phyloP scores from a whole-genome alignment of 1,140 invertebrate genomes.

The Drosophila aff. region DNA sequence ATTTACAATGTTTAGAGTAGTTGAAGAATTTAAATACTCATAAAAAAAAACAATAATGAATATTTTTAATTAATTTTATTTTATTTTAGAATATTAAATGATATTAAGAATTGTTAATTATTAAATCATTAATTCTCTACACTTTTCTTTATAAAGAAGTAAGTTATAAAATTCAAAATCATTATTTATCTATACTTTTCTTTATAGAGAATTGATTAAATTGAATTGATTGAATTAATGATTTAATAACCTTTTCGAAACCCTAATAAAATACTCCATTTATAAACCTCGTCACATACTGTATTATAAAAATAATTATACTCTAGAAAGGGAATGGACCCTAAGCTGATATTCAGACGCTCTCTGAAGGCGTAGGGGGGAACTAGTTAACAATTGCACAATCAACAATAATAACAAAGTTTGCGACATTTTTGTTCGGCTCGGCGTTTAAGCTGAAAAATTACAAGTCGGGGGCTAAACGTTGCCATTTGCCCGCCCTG shows the following conservation, averaged over 20 bases:
- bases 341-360: conserved; percentile 10
- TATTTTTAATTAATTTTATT: too few relatives aligned
- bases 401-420: conserved; percentile 48
- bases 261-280: not conserved
- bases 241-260: not conserved
- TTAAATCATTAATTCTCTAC: too few relatives aligned
- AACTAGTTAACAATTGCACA: conserved; percentile 70
- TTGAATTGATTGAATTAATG: too few relatives aligned
- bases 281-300: not conserved
- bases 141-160: too few relatives aligned
- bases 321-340: conserved; percentile 3
- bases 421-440: conserved; percentile 67
- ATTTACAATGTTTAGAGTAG: too few relatives aligned
- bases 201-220: too few relatives aligned
- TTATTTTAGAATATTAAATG: too few relatives aligned
- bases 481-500: conserved; percentile 56
- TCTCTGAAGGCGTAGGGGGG: conserved; percentile 35
- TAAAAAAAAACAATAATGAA: too few relatives aligned
- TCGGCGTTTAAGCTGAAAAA: conserved; percentile 51
- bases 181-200: too few relatives aligned
- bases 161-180: too few relatives aligned
- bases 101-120: too few relatives aligned
- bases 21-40: too few relatives aligned
- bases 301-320: not conserved
- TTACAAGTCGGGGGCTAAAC: conserved; percentile 48